phyloP scores from a whole-genome alignment of 2,113 vertebrate genomes.

The Eurypyga helias region DNA sequence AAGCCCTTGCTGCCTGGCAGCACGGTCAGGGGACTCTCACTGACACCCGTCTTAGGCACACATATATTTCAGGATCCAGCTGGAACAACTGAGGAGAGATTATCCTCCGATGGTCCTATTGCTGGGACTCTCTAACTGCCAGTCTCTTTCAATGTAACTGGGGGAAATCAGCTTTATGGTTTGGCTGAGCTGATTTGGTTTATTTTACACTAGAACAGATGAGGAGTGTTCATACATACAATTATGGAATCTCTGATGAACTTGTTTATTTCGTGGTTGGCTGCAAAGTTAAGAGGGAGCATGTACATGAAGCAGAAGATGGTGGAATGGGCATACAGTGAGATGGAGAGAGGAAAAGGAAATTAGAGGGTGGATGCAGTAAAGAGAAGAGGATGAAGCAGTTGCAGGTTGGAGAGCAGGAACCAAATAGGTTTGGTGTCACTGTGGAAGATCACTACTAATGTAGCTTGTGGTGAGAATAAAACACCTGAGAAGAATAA shows the following conservation, averaged over 20 bases:
- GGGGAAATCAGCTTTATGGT: not conserved
- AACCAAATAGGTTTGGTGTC: not conserved
- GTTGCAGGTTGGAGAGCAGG: not conserved
- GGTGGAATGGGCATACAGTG: not conserved
- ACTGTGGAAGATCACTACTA: not conserved
- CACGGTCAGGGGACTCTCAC: not conserved
- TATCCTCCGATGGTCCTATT: not conserved
- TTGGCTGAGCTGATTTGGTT: not conserved
- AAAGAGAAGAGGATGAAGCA: not conserved
- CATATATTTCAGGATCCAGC: not conserved
- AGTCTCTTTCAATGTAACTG: not conserved
- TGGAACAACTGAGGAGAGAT: not conserved
- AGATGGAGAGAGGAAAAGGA: not conserved
- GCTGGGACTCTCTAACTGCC: not conserved
- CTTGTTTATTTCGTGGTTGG: not conserved
- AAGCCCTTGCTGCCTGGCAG: not conserved
- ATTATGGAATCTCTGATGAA: not conserved
- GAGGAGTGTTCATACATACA: not conserved
- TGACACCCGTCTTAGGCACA: accelerated
- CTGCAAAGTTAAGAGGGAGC: not conserved
- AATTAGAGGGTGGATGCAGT: not conserved
- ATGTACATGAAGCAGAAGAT: not conserved
- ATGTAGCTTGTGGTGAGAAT: not conserved
- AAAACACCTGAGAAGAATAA: not conserved
- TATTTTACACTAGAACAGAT: not conserved